phyloP scores from a whole-genome alignment of 2,888 invertebrate species.

The Phlogophora meticulosa region DNA sequence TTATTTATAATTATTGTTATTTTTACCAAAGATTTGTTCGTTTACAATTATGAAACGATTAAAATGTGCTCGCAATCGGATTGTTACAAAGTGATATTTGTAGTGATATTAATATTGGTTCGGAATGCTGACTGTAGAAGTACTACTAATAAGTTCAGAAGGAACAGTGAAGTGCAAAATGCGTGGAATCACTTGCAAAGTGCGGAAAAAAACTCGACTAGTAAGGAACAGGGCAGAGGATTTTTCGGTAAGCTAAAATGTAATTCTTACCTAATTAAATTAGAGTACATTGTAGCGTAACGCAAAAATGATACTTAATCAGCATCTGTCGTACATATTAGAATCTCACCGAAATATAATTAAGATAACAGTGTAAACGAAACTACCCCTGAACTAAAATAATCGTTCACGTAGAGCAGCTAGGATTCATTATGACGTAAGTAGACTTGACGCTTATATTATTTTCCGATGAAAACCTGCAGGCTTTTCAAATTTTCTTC shows the following conservation, averaged over 20 bases:
- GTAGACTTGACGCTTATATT: no score
- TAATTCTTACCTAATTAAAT: background rate
- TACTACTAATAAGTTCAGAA: constrained; percentile 70
- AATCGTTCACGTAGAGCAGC: background rate
- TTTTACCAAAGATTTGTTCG: constrained; percentile 73
- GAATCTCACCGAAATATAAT: background rate
- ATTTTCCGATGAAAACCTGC: background rate
- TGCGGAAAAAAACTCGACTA: constrained; percentile 52
- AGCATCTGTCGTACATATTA: no score
- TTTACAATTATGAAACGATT: constrained; percentile 81
- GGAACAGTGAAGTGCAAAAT: constrained; percentile 67
- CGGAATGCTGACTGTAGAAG: constrained; percentile 70
- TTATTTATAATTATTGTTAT: constrained; percentile 28
- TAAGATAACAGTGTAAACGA: background rate
- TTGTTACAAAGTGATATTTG: constrained; percentile 73
- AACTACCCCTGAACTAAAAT: background rate
- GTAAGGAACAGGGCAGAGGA: constrained; percentile 61
- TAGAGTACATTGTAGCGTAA: background rate
- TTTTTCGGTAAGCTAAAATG: constrained; percentile 59
- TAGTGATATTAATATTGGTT: constrained; percentile 73
- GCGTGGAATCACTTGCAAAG: constrained; percentile 45
- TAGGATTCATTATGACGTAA: background rate
- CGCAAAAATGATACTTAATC: no score
- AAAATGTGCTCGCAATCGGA: constrained; percentile 82
- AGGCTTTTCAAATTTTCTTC: no score